Evolutionary conservation across 2,113 vertebrate species (phyloP).

Genomic region (Lynx canadensis): DNA sequence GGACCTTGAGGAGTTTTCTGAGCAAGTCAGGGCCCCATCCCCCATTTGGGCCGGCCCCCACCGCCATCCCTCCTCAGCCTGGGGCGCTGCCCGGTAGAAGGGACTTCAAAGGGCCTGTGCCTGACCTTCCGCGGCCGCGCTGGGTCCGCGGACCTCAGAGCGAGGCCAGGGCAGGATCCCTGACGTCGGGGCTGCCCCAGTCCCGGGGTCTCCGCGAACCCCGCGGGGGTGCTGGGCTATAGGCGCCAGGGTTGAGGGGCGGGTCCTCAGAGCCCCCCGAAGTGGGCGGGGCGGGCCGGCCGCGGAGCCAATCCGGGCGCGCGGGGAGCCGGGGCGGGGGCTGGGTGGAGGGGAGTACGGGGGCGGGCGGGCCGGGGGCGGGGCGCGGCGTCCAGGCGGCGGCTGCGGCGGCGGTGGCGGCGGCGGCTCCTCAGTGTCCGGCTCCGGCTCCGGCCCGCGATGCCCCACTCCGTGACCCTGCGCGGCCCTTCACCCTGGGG

Average conservation of each 20-base stretch:
- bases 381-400: slow-evolving; percentile 64
- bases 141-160: background rate
- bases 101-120: slow-evolving; percentile 55
- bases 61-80: background rate
- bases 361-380: slow-evolving; percentile 66
- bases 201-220: background rate
- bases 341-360: background rate
- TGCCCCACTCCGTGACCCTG: slow-evolving; percentile 93
- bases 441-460: slow-evolving; percentile 72
- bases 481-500: slow-evolving; percentile 97
- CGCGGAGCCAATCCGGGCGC: slow-evolving; percentile 69
- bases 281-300: slow-evolving; percentile 68
- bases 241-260: background rate
- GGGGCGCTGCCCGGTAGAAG: slow-evolving; percentile 25
- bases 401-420: slow-evolving; percentile 47
- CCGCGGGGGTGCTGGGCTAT: background rate
- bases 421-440: slow-evolving; percentile 61
- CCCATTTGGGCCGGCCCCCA: background rate
- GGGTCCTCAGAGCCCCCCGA: slow-evolving; percentile 58
- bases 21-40: slow-evolving; percentile 37
- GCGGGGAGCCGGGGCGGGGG: slow-evolving; percentile 42
- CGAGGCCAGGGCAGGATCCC: background rate
- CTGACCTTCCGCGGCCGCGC: background rate
- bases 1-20: background rate
- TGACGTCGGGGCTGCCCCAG: background rate